Conservation (phyloP, 2,888 invertebrate genomes). For the Bellardia pandia region DNA sequence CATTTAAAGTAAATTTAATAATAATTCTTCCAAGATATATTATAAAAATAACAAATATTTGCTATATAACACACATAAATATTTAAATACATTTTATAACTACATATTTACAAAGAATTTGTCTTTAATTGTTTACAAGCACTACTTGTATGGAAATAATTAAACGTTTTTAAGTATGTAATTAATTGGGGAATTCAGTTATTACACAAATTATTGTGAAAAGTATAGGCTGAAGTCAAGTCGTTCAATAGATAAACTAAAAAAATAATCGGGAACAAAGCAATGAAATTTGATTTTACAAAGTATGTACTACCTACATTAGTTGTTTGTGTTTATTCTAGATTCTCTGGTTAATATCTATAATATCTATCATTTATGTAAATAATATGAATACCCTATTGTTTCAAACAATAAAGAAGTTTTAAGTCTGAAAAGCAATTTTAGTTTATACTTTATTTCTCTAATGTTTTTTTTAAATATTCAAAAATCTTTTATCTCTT, state of each 20-base stretch:
- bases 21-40: not conserved
- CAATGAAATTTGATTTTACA: too few species aligned
- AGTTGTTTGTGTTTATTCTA: not conserved
- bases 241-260: too few species aligned
- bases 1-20: too few species aligned
- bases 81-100: not conserved
- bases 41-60: not conserved
- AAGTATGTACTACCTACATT: too few species aligned
- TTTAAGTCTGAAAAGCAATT: constrained; percentile 3
- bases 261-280: too few species aligned
- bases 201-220: not conserved
- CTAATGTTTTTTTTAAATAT: constrained; percentile 8
- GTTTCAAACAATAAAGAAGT: not conserved
- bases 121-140: not conserved
- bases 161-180: not conserved
- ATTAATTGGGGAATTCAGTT: not conserved
- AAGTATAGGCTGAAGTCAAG: too few species aligned
- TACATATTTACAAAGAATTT: not conserved
- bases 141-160: constrained; percentile 11
- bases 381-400: not conserved
- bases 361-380: too few species aligned
- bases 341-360: not conserved
- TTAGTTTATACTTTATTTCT: constrained; percentile 2
- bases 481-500: constrained; percentile 26
- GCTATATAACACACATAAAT: not conserved